These are phyloP conservation scores for Takifugu flavidus DNA, from an alignment of 2,113 vertebrate species.

Conservation along the genomic window DNA sequence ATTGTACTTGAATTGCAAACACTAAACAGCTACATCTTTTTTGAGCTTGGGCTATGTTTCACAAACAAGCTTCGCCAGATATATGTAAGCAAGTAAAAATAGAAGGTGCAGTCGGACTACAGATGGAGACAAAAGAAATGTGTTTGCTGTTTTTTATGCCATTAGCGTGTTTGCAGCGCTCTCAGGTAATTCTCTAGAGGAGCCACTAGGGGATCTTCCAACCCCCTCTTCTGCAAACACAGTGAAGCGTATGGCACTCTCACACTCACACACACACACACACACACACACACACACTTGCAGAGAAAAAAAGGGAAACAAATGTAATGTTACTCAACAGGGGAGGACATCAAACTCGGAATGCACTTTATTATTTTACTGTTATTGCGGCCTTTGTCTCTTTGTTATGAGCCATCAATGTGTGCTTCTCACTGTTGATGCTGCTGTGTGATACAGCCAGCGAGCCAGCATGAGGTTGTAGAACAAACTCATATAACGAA, in stretches of 20 bases:
- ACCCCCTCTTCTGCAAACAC: conserved; percentile 55
- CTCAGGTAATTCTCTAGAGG: conserved; percentile 64
- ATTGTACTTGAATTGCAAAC: conserved; percentile 69
- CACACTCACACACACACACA: conserved; percentile 12
- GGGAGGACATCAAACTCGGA: conserved; percentile 5
- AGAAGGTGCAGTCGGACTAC: conserved; percentile 53
- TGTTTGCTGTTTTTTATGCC: conserved; percentile 62
- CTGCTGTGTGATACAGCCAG: conserved; percentile 36
- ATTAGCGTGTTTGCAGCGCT: conserved; percentile 64
- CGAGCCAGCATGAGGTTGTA: conserved; percentile 48
- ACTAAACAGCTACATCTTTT: conserved; percentile 68
- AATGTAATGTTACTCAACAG: conserved; percentile 18
- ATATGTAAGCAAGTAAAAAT: conserved; percentile 61
- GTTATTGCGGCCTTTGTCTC: conserved; percentile 2
- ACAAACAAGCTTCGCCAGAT: conserved; percentile 54
- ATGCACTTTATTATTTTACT: conserved; percentile 12
- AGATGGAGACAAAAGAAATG: conserved; percentile 55
- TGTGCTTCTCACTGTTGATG: conserved; percentile 27
- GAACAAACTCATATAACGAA: conserved; percentile 34
- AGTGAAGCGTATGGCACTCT: conserved; percentile 13
- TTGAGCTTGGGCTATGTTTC: conserved; percentile 51
- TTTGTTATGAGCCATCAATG: conserved; percentile 14
- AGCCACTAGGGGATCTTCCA: conserved; percentile 75
- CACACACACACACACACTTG: background rate
- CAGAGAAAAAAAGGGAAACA: conserved; percentile 30